phyloP scores from a whole-genome alignment of 1,140 invertebrate genomes.

The Zaprionus capensis region DNA sequence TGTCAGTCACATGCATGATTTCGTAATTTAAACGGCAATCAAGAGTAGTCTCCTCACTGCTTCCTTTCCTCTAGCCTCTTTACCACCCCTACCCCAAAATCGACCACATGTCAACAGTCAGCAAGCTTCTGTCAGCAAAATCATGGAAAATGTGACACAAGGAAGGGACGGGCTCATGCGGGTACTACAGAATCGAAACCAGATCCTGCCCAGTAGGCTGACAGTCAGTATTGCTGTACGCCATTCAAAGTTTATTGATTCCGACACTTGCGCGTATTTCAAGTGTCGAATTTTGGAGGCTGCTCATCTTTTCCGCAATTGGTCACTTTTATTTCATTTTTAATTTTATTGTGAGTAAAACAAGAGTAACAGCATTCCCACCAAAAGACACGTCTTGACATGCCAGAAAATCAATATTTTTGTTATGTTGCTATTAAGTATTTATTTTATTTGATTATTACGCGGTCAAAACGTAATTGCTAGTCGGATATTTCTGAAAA shows the following conservation, averaged over 20 bases:
- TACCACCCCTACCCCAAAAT: conserved; percentile 12
- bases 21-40: conserved; percentile 78
- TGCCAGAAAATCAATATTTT: too few relatives aligned
- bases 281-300: conserved; percentile 43
- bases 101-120: conserved; percentile 50
- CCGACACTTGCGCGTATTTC: conserved; percentile 52
- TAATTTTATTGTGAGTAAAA: neutral
- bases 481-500: too few relatives aligned
- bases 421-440: too few relatives aligned
- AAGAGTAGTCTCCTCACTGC: conserved; percentile 27
- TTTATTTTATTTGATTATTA: too few relatives aligned
- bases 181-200: conserved; percentile 7
- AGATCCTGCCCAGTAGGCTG: neutral
- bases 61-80: conserved; percentile 1
- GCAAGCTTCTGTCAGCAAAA: conserved; percentile 74
- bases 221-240: conserved; percentile 33
- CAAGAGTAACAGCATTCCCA: neutral
- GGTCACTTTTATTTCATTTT: too few relatives aligned
- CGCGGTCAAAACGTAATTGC: too few relatives aligned
- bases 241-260: conserved; percentile 70
- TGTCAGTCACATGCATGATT: conserved; percentile 65
- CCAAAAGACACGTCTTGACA: too few relatives aligned
- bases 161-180: neutral
- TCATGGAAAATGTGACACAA: conserved; percentile 69
- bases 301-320: neutral